phyloP scores from a whole-genome alignment of 2,797 vertebrate species.

The Onychomys leucogaster region DNA sequence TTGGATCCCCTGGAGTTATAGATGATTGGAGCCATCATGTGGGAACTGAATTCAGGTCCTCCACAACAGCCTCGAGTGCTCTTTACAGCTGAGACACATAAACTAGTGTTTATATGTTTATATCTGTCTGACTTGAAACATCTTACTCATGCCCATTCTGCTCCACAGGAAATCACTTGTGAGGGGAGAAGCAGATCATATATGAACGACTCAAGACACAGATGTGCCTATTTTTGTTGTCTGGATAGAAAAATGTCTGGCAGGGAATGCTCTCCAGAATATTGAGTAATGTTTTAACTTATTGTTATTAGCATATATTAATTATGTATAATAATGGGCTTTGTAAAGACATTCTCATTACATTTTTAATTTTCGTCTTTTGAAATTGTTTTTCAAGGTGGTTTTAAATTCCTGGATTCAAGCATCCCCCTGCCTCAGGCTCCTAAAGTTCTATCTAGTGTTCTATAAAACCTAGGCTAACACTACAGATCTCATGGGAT shows the following conservation, averaged over 20 bases:
- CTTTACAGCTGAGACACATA: not conserved
- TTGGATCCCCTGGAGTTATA: not conserved
- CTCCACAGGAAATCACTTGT: not conserved
- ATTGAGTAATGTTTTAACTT: not conserved
- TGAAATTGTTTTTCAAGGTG: not conserved
- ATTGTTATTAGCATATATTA: not conserved
- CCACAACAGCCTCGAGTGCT: not conserved
- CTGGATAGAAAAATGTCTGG: not conserved
- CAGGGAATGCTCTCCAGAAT: slow-evolving; percentile 26
- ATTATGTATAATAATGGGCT: not conserved
- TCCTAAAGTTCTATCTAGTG: not conserved
- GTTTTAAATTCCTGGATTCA: not conserved
- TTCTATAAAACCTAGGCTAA: not conserved
- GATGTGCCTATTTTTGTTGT: not conserved
- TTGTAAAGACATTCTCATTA: too few species aligned
- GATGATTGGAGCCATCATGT: not conserved
- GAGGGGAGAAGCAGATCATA: not conserved
- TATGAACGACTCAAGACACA: not conserved
- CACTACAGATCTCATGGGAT: not conserved
- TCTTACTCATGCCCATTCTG: not conserved
- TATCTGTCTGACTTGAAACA: not conserved
- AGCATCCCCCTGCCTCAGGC: not conserved
- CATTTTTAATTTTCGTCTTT: not conserved
- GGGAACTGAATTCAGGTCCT: not conserved
- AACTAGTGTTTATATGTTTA: not conserved